Conservation (phyloP, 2,888 invertebrate species). For the Amphiduros pacificus region DNA sequence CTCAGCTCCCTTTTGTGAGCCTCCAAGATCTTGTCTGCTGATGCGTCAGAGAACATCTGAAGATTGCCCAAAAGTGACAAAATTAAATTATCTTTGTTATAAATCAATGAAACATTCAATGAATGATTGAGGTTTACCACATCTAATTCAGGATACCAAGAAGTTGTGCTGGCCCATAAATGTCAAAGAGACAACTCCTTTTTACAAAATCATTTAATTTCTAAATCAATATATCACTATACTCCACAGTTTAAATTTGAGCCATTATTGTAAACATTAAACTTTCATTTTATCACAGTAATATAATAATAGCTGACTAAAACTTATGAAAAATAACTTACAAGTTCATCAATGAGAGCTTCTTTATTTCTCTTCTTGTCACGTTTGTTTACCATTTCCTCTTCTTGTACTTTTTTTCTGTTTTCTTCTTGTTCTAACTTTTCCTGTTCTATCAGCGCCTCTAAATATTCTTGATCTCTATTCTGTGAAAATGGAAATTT, state of each 20-base stretch:
- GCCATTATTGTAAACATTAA: no score
- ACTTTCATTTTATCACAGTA: no score
- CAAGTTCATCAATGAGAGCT: constrained; percentile 88
- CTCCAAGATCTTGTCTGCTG: constrained; percentile 84
- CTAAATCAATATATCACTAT: no score
- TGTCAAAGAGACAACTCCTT: no score
- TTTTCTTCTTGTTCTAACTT: constrained; percentile 63
- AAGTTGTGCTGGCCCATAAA: no score
- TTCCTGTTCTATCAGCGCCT: constrained; percentile 60
- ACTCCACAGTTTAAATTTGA: no score
- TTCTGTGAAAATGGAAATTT: constrained; percentile 40
- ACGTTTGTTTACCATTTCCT: constrained; percentile 66
- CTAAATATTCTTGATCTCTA: constrained; percentile 82
- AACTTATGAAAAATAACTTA: constrained; percentile 25
- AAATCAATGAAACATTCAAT: neutral
- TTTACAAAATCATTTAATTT: no score
- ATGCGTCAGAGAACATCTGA: constrained; percentile 82
- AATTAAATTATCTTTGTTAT: neutral
- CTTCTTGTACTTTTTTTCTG: constrained; percentile 66
- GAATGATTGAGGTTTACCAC: no score
- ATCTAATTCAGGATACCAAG: no score
- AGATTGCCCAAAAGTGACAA: neutral
- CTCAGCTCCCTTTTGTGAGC: constrained; percentile 66
- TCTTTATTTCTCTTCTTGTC: constrained; percentile 81
- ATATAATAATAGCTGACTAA: no score